Evolutionary conservation across 1,140 invertebrate genomes (phyloP), one percentile per base, ranked within the genome.

Genomic region (Formica selysi): DNA sequence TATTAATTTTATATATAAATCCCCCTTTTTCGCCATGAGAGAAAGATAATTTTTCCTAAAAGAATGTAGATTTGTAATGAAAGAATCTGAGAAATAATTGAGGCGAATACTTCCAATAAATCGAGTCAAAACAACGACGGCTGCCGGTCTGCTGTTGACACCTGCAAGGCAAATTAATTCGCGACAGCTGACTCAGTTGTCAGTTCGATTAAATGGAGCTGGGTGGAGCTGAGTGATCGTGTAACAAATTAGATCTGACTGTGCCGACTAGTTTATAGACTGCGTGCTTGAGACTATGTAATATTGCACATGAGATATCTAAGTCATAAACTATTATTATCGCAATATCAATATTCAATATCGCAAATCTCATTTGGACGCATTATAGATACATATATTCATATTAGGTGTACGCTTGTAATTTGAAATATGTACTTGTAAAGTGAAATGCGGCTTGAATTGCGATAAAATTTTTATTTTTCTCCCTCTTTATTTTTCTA

Each of bases 141-240:
- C 29, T 44, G 10, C 5, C 36, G 57, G 8, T 1, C 88, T 93
- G 92, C 87, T 85, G 85, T 87, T 93, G 92, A 92, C 92, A 92
- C 84, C 87, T 87, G 89, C 85, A 85, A 93, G 89, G 92, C 83
- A 93, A 93, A 93, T 93, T 93, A 93, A 93, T 93, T 91, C 89
- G 86, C 92, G 91, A 92, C 92, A 93, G 92, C 92, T 93, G 92
- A 91, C 92, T 91, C 91, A 81, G 86, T 90, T 91, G 89, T 90
- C 87, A 85, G 83, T 87, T 86, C 90, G 89, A 91, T 87, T 88
- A 87, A 86, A 67, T 86, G 87, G 48, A 51, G 48, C 51, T 85
- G 41, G 81, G 70, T 79, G 86, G 76, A 79, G 54, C 29, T 80
- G 80, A 85, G 32, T 68, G 80, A 64, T 67, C 61, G 71, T 78